phyloP scores from a whole-genome alignment of 1,140 invertebrate genomes.

The Drosophila melanica region DNA sequence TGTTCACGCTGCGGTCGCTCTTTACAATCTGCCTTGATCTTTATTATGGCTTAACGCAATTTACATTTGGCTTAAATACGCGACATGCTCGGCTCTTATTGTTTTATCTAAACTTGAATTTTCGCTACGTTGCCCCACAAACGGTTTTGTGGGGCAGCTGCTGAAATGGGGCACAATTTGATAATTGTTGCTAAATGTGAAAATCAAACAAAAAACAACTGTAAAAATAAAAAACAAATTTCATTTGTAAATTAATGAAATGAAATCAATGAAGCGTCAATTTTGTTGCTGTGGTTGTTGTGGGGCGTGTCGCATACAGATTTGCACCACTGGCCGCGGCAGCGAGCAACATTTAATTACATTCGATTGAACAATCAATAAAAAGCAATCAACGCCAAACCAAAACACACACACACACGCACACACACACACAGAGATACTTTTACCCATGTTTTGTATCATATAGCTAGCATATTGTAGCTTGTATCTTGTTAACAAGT shows the following conservation, averaged over 20 bases:
- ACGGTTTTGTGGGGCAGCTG: constrained; percentile 11
- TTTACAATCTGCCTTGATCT: constrained; percentile 55
- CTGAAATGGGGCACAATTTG: constrained; percentile 43
- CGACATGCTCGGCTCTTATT: constrained; percentile 39
- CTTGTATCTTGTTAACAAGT: constrained; percentile 24
- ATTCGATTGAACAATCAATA: constrained; percentile 79
- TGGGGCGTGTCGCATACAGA: constrained; percentile 45
- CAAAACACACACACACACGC: constrained; percentile 29
- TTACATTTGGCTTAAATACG: constrained; percentile 58
- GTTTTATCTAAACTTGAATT: constrained; percentile 1
- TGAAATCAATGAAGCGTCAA: constrained; percentile 55
- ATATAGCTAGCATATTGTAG: constrained; percentile 22
- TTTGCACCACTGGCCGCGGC: constrained; percentile 64
- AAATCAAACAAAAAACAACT: too few species aligned
- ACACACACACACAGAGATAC: constrained; percentile 42
- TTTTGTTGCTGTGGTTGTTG: constrained; percentile 9
- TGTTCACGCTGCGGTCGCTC: constrained; percentile 15
- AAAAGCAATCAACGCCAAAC: constrained; percentile 64
- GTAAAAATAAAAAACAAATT: constrained; percentile 32
- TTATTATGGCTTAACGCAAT: constrained; percentile 66
- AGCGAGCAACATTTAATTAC: constrained; percentile 63
- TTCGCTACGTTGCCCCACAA: constrained; percentile 42
- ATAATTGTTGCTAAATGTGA: constrained; percentile 50
- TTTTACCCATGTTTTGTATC: constrained; percentile 50
- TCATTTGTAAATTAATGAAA: constrained; percentile 43